phyloP scores from a whole-genome alignment of 1,140 invertebrate genomes.

The Sitophilus oryzae region DNA sequence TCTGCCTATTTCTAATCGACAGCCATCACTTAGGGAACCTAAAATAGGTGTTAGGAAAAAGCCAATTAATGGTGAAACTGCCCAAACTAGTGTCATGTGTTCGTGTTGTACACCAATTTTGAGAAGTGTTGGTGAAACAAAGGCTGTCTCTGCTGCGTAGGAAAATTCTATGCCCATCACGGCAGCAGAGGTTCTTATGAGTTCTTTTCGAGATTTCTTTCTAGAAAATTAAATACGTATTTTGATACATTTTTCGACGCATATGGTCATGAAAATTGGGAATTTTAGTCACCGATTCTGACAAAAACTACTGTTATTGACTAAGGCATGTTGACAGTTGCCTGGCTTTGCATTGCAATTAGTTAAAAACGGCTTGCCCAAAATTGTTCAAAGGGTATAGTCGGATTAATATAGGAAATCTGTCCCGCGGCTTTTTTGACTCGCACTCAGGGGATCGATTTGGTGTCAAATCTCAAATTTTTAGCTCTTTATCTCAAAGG shows the following conservation, averaged over 20 bases:
- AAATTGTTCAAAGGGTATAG: no score
- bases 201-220: constrained; percentile 72
- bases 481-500: no score
- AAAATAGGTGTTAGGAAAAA: constrained; percentile 90
- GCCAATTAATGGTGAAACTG: constrained; percentile 82
- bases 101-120: constrained; percentile 87
- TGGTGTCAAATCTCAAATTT: no score
- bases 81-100: constrained; percentile 94
- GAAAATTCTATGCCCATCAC: constrained; percentile 98
- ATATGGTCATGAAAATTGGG: background rate
- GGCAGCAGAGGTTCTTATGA: constrained; percentile 83
- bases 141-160: constrained; percentile 94
- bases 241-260: background rate
- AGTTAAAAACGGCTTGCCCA: no score
- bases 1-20: constrained; percentile 70
- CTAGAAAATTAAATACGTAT: constrained; percentile 45
- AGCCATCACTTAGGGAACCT: constrained; percentile 87
- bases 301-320: no score
- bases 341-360: no score
- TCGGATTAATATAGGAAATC: no score
- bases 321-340: no score
- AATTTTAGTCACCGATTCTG: no score
- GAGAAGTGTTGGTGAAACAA: constrained; percentile 89
- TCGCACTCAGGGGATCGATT: no score
- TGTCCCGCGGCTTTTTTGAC: no score